Evolutionary conservation across 2,888 invertebrate genomes (phyloP).

Genomic region (Lacanobia wlatinum): DNA sequence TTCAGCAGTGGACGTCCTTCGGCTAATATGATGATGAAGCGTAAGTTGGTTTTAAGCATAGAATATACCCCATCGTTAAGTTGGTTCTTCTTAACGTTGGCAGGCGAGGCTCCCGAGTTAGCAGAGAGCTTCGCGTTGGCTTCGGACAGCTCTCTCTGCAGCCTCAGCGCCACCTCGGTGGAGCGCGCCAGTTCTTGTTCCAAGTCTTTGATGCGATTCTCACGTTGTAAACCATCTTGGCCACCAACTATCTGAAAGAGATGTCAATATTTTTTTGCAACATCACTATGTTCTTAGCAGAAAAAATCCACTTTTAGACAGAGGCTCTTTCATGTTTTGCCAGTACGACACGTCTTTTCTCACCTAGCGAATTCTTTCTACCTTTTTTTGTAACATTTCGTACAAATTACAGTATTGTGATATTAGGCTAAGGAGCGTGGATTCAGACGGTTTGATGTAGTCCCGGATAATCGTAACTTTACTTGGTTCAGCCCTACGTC

Average conservation of each 20-base stretch:
- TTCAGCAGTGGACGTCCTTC: too few species aligned
- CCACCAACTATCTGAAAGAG: conserved; percentile 88
- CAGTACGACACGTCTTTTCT: too few species aligned
- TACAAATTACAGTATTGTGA: too few species aligned
- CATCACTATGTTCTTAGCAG: neutral
- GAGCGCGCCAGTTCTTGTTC: conserved; percentile 96
- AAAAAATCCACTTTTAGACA: too few species aligned
- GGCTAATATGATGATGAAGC: too few species aligned
- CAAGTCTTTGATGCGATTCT: conserved; percentile 94
- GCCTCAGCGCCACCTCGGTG: conserved; percentile 93
- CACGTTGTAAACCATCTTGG: conserved; percentile 91
- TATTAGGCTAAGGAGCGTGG: too few species aligned
- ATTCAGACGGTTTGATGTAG: neutral
- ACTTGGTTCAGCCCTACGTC: neutral
- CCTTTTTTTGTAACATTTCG: too few species aligned
- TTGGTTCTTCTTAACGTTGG: conserved; percentile 91
- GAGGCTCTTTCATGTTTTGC: too few species aligned
- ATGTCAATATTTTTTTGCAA: neutral
- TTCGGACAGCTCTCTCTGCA: conserved; percentile 94
- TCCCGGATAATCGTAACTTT: neutral
- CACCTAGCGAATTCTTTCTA: too few species aligned
- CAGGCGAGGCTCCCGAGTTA: conserved; percentile 80
- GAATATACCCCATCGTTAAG: conserved; percentile 90
- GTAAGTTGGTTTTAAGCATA: neutral
- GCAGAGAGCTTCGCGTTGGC: conserved; percentile 91